Evolutionary conservation across 2,888 invertebrate species (phyloP).

Genomic region (Thumatha senex): DNA sequence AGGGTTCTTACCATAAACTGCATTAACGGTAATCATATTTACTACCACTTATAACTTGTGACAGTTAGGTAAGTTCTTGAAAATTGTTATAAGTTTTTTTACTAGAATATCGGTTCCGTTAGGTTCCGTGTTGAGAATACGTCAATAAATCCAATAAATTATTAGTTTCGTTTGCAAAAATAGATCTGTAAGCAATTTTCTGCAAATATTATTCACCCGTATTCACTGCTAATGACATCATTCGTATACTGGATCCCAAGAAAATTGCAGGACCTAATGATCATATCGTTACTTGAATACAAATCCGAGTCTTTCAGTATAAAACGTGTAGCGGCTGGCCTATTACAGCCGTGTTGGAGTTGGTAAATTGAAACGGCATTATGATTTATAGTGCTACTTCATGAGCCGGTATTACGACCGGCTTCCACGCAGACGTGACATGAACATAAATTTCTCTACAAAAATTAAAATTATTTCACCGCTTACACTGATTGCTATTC

Average conservation of each 20-base stretch:
- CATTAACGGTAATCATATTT: too few relatives aligned
- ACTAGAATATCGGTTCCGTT: too few relatives aligned
- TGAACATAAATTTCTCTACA: not conserved
- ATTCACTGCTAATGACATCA: not conserved
- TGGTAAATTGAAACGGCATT: conserved; percentile 18
- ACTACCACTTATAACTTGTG: too few relatives aligned
- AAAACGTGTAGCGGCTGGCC: conserved; percentile 1
- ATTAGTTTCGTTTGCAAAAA: too few relatives aligned
- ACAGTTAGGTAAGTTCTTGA: too few relatives aligned
- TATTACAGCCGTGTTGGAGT: conserved; percentile 15
- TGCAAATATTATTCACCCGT: not conserved
- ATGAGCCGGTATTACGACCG: conserved; percentile 12
- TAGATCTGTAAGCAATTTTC: not conserved
- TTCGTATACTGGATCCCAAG: conserved; percentile 1
- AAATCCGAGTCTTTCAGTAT: conserved; percentile 15
- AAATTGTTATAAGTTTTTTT: too few relatives aligned
- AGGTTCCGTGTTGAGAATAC: too few relatives aligned
- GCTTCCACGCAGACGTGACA: conserved; percentile 14
- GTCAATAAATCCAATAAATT: too few relatives aligned
- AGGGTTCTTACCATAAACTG: too few relatives aligned
- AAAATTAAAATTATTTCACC: not conserved
- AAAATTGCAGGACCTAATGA: conserved; percentile 16
- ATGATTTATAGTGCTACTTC: conserved; percentile 16
- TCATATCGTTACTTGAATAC: conserved; percentile 13
- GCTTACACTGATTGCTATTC: not conserved